Evolutionary conservation across 2,113 vertebrate species (phyloP), one percentile per base, ranked within the genome.

Genomic region (Coptodon rendalli): DNA sequence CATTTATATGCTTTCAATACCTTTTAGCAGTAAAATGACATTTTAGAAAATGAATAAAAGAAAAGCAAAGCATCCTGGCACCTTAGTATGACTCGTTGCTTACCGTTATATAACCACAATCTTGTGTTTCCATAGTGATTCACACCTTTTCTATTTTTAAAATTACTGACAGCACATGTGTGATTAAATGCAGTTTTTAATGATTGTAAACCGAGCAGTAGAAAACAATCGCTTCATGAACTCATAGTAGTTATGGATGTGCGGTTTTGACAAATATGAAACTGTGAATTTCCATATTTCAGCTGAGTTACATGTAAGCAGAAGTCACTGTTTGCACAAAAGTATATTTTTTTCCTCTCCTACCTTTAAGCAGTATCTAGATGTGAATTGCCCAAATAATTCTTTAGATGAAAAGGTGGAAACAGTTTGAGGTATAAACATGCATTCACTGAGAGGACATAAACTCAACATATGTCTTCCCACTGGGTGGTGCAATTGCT

Each of bases 401-500:
- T 66, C 0, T 66, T 76, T 2, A 54, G 34, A 52, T 76, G 0
- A 76, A 9, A 6, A 40, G 2, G 27, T 66, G 11, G 17, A 66
- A 83, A 63, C 17, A 48, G 11, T 73, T 5, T 0, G 34, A 54
- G 16, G 2, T 34, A 43, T 40, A 1, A 45, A 12, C 10, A 11
- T 8, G 6, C 7, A 22, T 43, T 84, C n/a, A 38, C 9, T 68
- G 9, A 43, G 6, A 56, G 3, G 22, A 24, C 40, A 83, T 7
- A n/a, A 66, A 43, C 24, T 5, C 14, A 31, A n/a, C 40, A 79
- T 29, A 29, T 6, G 16, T 10, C 43, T 87, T n/a, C 66, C 90
- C 91, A 93, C 86, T 83, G 48, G 89, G 86, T 87, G 91, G 87
- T 82, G 80, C 78, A 80, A 52, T 76, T 89, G 83, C 27, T 63